Evolutionary conservation across 2,797 vertebrate genomes (phyloP).

Genomic region (Sebastes hubbsi): DNA sequence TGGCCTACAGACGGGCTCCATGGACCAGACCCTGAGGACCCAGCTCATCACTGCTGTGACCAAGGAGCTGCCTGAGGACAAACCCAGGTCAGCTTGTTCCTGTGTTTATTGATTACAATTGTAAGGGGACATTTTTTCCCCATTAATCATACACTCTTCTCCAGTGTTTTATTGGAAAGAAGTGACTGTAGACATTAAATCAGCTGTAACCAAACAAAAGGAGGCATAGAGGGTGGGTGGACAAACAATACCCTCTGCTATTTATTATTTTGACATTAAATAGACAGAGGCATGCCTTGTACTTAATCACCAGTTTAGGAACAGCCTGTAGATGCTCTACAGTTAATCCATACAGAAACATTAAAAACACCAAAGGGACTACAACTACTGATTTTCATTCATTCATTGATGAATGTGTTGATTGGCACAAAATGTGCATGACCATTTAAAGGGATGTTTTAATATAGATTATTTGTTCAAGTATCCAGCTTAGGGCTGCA

Average conservation of each 20-base stretch:
- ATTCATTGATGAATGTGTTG: not conserved
- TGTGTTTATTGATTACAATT: conserved; percentile 5
- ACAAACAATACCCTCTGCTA: not conserved
- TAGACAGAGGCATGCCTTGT: not conserved
- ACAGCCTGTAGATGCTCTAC: not conserved
- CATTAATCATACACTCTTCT: not conserved
- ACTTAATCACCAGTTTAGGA: not conserved
- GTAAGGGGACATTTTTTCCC: too few relatives aligned
- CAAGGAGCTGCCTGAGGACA: conserved; percentile 91
- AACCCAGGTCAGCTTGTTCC: conserved; percentile 85
- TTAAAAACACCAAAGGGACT: too few relatives aligned
- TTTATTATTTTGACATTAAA: conserved; percentile 15
- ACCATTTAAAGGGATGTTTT: not conserved
- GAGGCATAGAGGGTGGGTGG: not conserved
- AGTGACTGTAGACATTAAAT: not conserved
- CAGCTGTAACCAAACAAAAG: not conserved
- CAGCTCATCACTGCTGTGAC: conserved; percentile 87
- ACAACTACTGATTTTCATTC: not conserved
- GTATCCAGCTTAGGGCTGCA: not conserved
- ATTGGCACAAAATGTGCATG: not conserved
- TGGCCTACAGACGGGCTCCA: conserved; percentile 85
- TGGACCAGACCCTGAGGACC: conserved; percentile 83
- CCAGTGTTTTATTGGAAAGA: not conserved
- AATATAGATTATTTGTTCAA: not conserved
- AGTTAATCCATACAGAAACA: not conserved